A percentile compares a stretch with the other conserved stretches of the same genome.
Conservation (phyloP, 2,113 vertebrate species). For the Notothenia rossii region DNA sequence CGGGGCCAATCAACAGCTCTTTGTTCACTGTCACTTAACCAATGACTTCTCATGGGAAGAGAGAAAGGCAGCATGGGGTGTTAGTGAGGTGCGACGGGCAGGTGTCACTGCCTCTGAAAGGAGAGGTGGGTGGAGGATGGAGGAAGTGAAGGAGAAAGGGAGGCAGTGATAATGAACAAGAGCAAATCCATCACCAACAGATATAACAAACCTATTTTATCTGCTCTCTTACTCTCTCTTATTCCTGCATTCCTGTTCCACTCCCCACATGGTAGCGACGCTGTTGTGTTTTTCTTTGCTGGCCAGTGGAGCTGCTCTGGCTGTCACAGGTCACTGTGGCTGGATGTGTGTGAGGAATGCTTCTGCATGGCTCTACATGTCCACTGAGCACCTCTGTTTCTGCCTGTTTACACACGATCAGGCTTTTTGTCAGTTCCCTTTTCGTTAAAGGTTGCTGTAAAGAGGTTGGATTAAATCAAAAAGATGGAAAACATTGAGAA, state of each 20-base stretch:
- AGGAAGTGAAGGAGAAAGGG: slow-evolving; percentile 55
- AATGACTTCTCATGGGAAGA: slow-evolving; percentile 54
- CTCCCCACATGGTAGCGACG: slow-evolving; percentile 61
- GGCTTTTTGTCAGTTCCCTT: slow-evolving; percentile 6
- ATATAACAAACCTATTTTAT: slow-evolving; percentile 30
- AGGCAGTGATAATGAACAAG: slow-evolving; percentile 27
- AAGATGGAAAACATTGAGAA: background rate
- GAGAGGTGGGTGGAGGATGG: slow-evolving; percentile 48
- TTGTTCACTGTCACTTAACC: slow-evolving; percentile 81
- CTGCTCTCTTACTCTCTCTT: slow-evolving; percentile 15
- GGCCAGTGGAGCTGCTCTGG: slow-evolving; percentile 69
- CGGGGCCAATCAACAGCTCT: slow-evolving; percentile 74
- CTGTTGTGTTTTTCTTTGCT: slow-evolving; percentile 69
- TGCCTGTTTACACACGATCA: slow-evolving; percentile 5
- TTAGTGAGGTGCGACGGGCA: slow-evolving; percentile 66
- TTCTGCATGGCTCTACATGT: slow-evolving; percentile 74
- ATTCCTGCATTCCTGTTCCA: slow-evolving; percentile 71
- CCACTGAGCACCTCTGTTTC: slow-evolving; percentile 30
- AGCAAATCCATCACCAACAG: slow-evolving; percentile 54
- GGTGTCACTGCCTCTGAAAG: slow-evolving; percentile 78
- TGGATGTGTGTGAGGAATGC: slow-evolving; percentile 76
- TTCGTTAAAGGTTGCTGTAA: background rate
- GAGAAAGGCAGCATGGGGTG: slow-evolving; percentile 61
- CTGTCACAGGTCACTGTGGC: slow-evolving; percentile 78
- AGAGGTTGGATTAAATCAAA: background rate